Percentiles rank a stretch among this genome's conserved stretches.
Conservation (phyloP, 2,797 vertebrate species). For the Hemitrygon akajei region DNA sequence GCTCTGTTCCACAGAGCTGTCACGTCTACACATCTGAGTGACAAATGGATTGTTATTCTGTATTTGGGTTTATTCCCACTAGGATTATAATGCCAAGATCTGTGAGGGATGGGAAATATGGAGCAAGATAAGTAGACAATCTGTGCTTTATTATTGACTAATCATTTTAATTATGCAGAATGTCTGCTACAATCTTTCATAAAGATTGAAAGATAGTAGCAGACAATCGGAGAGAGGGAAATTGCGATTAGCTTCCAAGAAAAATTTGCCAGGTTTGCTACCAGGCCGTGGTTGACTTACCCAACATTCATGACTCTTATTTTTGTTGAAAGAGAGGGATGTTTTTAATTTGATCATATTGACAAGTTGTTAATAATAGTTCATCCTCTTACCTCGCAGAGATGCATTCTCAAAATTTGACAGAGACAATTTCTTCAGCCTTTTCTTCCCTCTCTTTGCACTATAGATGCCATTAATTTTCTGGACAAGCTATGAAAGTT, state of each 20-base stretch:
- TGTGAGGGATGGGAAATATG: background rate
- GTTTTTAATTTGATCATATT: background rate
- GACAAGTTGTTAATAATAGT: too few species aligned
- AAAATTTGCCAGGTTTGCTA: background rate
- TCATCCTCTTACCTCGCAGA: constrained; percentile 71
- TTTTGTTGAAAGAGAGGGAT: background rate
- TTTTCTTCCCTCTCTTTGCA: constrained; percentile 95
- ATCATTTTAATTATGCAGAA: background rate
- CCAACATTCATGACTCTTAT: background rate
- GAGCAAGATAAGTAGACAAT: background rate
- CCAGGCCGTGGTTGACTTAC: background rate
- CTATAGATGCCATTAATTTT: constrained; percentile 98
- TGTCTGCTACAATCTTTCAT: background rate
- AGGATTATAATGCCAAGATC: background rate
- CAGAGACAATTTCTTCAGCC: constrained; percentile 89
- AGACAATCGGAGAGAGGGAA: background rate
- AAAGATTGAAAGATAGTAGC: background rate
- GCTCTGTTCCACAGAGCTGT: background rate
- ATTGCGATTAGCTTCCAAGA: background rate
- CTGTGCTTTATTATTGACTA: background rate
- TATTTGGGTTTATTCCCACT: background rate
- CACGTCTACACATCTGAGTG: background rate
- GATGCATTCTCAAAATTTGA: constrained; percentile 86
- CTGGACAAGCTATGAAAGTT: constrained; percentile 78
- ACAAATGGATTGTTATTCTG: background rate